A percentile compares a stretch with the other conserved stretches of the same genome.
phyloP scores from a whole-genome alignment of 1,140 invertebrate genomes.

The Probaryconus sp. region DNA sequence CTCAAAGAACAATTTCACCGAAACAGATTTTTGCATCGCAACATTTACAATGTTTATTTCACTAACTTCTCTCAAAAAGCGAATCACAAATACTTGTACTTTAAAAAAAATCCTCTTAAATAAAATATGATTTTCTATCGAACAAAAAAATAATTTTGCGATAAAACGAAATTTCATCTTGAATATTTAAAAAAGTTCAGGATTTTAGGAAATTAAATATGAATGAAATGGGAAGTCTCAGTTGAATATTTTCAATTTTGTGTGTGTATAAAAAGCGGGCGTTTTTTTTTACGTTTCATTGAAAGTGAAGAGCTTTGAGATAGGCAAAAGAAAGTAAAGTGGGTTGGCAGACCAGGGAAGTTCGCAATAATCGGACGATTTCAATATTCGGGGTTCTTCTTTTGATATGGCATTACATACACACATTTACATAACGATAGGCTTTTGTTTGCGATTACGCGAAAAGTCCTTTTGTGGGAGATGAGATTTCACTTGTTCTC shows the following conservation, averaged over 20 bases:
- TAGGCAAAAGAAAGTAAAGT: slow-evolving; percentile 23
- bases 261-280: slow-evolving; percentile 23
- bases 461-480: slow-evolving; percentile 6
- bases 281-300: slow-evolving; percentile 26
- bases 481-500: slow-evolving; percentile 21
- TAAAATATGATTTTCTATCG: no score
- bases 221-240: no score
- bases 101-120: no score
- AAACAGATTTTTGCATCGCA: no score
- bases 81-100: no score
- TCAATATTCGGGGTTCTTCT: slow-evolving; percentile 36
- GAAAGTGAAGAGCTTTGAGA: slow-evolving; percentile 29
- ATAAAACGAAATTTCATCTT: not conserved
- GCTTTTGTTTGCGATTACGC: slow-evolving; percentile 22
- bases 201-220: no score
- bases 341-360: slow-evolving; percentile 11
- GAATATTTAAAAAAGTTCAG: not conserved
- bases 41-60: no score
- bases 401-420: slow-evolving; percentile 31
- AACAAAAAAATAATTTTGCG: no score
- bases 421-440: slow-evolving; percentile 44
- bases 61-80: no score
- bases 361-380: slow-evolving; percentile 39
- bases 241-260: slow-evolving; percentile 32
- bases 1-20: no score